Evolutionary conservation across 2,113 vertebrate genomes (phyloP).

Genomic region (Chaetops frenatus): DNA sequence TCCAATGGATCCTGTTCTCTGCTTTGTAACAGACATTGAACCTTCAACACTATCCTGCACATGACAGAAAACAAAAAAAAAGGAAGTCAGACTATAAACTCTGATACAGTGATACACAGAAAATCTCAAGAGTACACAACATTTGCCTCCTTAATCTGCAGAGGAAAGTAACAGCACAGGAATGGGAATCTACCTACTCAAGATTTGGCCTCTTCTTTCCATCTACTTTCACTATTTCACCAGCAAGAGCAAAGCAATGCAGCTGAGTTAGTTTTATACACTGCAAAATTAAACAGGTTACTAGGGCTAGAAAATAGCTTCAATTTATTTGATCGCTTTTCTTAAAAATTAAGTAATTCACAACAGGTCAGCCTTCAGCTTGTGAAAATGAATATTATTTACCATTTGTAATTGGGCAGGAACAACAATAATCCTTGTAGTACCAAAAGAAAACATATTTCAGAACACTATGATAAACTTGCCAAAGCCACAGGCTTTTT

Average conservation of each 20-base stretch:
- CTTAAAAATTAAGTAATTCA: not conserved
- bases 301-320: not conserved
- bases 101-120: not conserved
- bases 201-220: not conserved
- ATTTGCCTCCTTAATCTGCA: not conserved
- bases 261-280: not conserved
- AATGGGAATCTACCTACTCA: not conserved
- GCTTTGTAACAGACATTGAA: slow-evolving; percentile 89
- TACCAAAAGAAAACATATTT: not conserved
- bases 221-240: not conserved
- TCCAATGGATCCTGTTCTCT: slow-evolving; percentile 84
- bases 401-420: not conserved
- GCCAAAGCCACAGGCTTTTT: not conserved
- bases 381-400: not conserved
- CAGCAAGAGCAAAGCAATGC: not conserved
- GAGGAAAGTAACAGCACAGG: not conserved
- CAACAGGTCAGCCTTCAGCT: not conserved
- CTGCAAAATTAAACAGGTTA: not conserved
- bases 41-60: slow-evolving; percentile 85
- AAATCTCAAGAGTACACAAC: not conserved
- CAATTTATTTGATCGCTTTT: not conserved
- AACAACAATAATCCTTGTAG: not conserved
- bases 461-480: not conserved
- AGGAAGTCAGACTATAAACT: not conserved
- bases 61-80: not conserved